Evolutionary conservation across 2,113 vertebrate genomes (phyloP), one percentile per base, ranked within the genome.

Genomic region (Periophthalmodon schlosseri): DNA sequence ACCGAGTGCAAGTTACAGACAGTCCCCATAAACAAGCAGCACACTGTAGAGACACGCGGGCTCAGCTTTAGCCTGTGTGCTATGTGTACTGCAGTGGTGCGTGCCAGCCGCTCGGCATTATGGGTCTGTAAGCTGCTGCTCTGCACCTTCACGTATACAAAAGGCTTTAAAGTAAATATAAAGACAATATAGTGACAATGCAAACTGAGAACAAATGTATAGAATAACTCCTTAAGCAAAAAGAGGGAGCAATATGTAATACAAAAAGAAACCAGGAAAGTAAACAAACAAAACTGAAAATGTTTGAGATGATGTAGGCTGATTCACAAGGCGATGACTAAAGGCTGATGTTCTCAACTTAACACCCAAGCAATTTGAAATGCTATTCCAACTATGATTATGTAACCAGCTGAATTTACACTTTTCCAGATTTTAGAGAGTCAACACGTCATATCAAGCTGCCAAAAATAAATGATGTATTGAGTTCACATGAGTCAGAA

Each of bases 21-120:
- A 60, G 80, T 76, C 80, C 90, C 89, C 89, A 84, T 91, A 86
- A 88, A 90, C 86, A 91, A 91, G 82, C 73, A 68, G 70, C 50
- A 74, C 73, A 73, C 58, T 60, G 57, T 60, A 63, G 77, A 84
- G 79, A 87, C 78, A 81, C 52, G n/a, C 50, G 7, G 50, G 73
- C 76, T 75, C 65, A 72, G 76, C 58, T 74, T 80, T 80, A 80
- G 76, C 52, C n/a, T 61, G 47, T 61, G 13, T 54, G 50, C 65
- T 73, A 69, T 44, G 20, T 34, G 34, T 0, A 3, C 67, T 49
- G 50, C 46, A 65, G 58, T 36, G 24, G 13, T 24, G 3, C 58
- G 58, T 57, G 73, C 68, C 34, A 39, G 12, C 36, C 46, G 28
- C 60, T 34, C 18, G 18, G 18, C 36, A 21, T 36, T 39, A 21